Conservation (phyloP, 2,113 vertebrate species). For the Sciurus niger region DNA sequence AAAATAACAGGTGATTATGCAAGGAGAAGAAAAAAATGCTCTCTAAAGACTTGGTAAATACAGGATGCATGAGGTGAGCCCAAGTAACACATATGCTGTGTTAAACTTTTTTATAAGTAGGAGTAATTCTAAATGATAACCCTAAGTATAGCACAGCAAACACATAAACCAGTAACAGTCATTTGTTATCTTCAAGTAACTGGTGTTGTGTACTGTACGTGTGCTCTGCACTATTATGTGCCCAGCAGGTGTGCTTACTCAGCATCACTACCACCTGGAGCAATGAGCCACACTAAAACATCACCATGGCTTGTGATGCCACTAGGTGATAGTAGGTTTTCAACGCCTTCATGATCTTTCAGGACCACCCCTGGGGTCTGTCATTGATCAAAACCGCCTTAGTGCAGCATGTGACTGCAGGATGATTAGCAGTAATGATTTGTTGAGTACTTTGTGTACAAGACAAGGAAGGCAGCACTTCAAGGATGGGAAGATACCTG, state of each 20-base stretch:
- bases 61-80: not conserved
- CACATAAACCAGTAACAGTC: not conserved
- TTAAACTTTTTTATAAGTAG: not conserved
- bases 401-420: not conserved
- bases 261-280: not conserved
- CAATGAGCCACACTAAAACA: not conserved
- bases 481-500: not conserved
- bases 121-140: not conserved
- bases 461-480: not conserved
- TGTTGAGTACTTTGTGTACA: not conserved
- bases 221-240: not conserved
- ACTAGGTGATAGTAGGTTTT: not conserved
- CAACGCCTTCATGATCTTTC: not conserved
- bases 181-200: not conserved
- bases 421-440: not conserved
- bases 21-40: not conserved
- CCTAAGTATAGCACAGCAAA: not conserved
- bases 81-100: not conserved
- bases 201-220: not conserved
- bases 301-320: not conserved
- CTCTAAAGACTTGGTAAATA: not conserved
- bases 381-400: not conserved
- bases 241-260: not conserved
- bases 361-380: not conserved
- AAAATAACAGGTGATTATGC: not conserved